These are phyloP conservation scores for Bombus sylvicola DNA, from an alignment of 1,140 invertebrate species.

Conservation along the genomic window DNA sequence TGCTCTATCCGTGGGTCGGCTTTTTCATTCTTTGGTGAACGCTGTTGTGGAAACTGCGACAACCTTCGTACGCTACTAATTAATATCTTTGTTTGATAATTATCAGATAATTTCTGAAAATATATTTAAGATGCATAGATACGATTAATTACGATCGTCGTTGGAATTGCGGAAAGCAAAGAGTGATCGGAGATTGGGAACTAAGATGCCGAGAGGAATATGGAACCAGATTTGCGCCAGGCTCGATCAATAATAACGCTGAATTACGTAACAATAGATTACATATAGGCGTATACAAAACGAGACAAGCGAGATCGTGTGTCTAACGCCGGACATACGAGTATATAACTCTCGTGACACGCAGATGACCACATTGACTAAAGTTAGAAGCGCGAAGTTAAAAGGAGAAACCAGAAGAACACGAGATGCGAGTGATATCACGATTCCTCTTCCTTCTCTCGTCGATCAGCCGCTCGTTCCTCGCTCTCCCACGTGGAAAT, in stretches of 20 bases:
- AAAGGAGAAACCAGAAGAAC: conserved; percentile 26
- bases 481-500: neutral
- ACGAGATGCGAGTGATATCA: neutral
- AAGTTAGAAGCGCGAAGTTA: neutral
- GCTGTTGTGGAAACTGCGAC: neutral
- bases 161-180: neutral
- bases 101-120: neutral
- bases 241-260: neutral
- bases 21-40: too few species aligned
- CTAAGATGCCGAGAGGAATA: neutral
- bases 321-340: neutral
- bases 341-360: conserved; percentile 12
- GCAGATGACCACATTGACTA: conserved; percentile 1
- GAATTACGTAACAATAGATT: conserved; percentile 17
- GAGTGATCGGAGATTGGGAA: too few species aligned
- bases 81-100: neutral
- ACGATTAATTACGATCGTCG: too few species aligned
- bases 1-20: neutral
- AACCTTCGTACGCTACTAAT: neutral
- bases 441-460: neutral
- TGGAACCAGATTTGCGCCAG: neutral
- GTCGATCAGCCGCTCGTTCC: neutral
- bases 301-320: conserved; percentile 7
- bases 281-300: neutral
- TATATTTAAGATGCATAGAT: neutral